These are phyloP conservation scores for Podocnemis expansa DNA, from an alignment of 2,113 vertebrate genomes.

Conservation along the genomic window DNA sequence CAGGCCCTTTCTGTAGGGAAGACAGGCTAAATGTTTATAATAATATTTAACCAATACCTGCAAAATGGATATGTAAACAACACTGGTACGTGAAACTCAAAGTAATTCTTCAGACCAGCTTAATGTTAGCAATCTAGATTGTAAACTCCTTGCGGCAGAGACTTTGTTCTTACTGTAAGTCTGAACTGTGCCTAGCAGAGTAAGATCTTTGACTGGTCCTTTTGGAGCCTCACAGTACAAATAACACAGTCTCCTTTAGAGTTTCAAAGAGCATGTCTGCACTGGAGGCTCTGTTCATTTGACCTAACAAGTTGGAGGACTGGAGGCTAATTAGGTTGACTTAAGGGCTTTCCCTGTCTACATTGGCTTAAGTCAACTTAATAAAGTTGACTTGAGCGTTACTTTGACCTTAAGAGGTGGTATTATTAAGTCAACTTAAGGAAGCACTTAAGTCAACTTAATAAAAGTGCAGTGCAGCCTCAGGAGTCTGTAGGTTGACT, in stretches of 20 bases:
- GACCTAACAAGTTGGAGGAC: no score
- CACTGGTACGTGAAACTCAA: background rate
- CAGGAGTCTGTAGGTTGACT: no score
- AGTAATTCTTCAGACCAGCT: background rate
- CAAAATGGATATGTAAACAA: background rate
- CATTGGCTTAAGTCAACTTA: no score
- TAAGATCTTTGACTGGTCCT: background rate
- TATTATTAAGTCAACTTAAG: no score
- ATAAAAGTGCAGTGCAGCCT: no score
- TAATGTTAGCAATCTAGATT: background rate
- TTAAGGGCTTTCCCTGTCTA: no score
- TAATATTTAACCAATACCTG: background rate
- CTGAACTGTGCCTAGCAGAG: background rate
- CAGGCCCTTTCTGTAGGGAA: background rate
- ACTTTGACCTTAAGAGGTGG: no score
- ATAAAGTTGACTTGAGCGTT: no score
- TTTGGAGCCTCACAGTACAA: rapidly evolving
- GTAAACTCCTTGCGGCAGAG: background rate
- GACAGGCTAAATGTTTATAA: background rate
- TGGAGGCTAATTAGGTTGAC: no score
- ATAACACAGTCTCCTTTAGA: background rate
- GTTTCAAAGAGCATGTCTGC: no score
- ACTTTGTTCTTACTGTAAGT: background rate
- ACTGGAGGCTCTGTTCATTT: no score
- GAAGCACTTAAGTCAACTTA: no score